Conservation (phyloP, 2,113 vertebrate species). For the Trogon surrucura region DNA sequence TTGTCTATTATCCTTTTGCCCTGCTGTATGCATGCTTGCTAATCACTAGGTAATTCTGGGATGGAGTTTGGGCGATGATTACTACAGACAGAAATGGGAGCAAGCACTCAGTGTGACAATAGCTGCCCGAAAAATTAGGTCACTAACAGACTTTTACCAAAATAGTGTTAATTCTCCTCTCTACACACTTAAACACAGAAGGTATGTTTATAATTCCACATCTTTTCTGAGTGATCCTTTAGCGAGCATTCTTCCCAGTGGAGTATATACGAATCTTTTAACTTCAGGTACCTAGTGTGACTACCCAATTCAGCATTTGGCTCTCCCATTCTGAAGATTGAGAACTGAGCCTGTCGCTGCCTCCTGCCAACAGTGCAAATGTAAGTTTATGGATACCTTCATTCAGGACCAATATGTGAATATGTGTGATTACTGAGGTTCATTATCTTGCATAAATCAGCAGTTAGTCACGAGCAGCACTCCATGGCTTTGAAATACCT, state of each 20-base stretch:
- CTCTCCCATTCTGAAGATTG: neutral
- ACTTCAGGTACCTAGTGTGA: neutral
- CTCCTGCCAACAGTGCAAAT: neutral
- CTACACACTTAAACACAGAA: neutral
- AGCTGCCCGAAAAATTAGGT: neutral
- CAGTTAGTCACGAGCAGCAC: neutral
- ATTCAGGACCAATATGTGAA: neutral
- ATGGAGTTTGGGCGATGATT: neutral
- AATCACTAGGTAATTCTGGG: neutral
- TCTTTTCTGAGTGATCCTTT: neutral
- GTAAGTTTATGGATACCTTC: neutral
- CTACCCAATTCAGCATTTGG: neutral
- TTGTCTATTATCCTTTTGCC: neutral
- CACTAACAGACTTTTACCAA: neutral
- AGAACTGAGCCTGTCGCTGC: neutral
- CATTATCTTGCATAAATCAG: slow-evolving; percentile 4
- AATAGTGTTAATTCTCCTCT: neutral
- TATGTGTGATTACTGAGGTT: slow-evolving; percentile 9
- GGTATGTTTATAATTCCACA: neutral
- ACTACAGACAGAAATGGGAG: neutral
- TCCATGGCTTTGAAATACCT: neutral
- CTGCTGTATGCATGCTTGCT: neutral
- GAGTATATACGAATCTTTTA: neutral
- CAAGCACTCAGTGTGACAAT: neutral
- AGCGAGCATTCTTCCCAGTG: neutral